Base-by-base conservation (phyloP, 1,140 invertebrate genomes). In the Sipha flava region DNA sequence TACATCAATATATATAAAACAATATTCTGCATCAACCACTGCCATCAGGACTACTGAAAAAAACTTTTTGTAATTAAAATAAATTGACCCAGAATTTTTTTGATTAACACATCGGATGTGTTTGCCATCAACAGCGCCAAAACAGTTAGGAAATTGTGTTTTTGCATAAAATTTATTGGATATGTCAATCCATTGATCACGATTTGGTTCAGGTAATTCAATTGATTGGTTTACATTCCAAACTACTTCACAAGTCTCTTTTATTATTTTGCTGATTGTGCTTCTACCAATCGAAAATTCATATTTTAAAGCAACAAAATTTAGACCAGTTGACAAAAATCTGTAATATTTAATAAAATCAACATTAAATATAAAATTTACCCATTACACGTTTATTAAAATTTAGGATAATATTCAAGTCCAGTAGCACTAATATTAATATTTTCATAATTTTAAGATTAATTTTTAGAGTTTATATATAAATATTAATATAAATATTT, bases 181-280 rank as follows among this genome's bases (percentile, higher is more conserved):
- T 31, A 52, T 54, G 9, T 54, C n/a, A 2, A 77, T 31, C 47
- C 47, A 77, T 23, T 77, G 47, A 37, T 77, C 72, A 9, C 52
- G 3, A 5, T 7, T 77, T 77, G 34, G 45, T n/a, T 49, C 23
- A 54, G 49, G 72, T 18, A 77, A 31, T 52, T 52, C 47, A 34
- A 18, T 52, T 14, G 23, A 18, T 54, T 77, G 26, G 9, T 54
- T 34, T 1, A 52, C 37, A 1, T 0, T 23, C 72, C 72, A 77
- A 43, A 83, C 81, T 3, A 29, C 57, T 18, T 70, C 29, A 66
- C 80, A 83, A 9, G 82, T 81, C 75, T 79, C n/a, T 81, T 79
- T 26, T 14, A 83, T 80, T 57, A 82, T 82, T 9, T 81, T 37
- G 47, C 82, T 81, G 23, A 83, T 81, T 34, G 82, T 83, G 34